Percentiles rank a stretch among this genome's conserved stretches.
Evolutionary conservation across 2,113 vertebrate species (phyloP).

Genomic region (Eulemur macaco): DNA sequence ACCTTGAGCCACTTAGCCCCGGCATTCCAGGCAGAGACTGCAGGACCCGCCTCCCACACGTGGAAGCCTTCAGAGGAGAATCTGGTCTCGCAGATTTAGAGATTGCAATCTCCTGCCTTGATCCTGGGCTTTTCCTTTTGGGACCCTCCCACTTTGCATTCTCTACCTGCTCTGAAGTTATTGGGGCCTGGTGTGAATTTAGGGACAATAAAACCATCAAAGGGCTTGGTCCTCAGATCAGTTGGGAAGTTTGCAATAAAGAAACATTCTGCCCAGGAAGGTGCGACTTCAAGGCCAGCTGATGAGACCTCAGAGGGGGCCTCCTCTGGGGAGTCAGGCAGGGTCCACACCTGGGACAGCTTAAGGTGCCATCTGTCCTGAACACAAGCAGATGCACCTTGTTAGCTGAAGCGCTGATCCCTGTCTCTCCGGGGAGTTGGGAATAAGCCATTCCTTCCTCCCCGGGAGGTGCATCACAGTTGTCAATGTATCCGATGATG

Average conservation of each 20-base stretch:
- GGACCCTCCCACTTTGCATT: neutral
- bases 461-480: neutral
- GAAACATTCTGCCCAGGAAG: conserved; percentile 54
- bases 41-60: neutral
- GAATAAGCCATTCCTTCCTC: neutral
- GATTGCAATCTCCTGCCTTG: conserved; percentile 53
- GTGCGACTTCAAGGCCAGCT: conserved; percentile 65
- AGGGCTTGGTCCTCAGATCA: conserved; percentile 66
- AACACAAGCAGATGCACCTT: neutral
- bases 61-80: conserved; percentile 56
- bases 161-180: conserved; percentile 73
- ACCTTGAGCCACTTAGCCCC: conserved; percentile 49
- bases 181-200: conserved; percentile 76
- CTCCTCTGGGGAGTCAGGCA: neutral
- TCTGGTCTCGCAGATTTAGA: neutral
- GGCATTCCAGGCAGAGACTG: neutral
- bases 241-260: conserved; percentile 60
- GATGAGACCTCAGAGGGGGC: neutral
- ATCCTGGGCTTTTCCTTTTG: neutral
- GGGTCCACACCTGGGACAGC: conserved; percentile 25
- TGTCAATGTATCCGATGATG: neutral
- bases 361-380: conserved; percentile 57
- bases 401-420: neutral
- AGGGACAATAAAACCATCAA: conserved; percentile 79
- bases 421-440: neutral